phyloP scores from a whole-genome alignment of 2,888 invertebrate species.

The Cheilosia pagana region DNA sequence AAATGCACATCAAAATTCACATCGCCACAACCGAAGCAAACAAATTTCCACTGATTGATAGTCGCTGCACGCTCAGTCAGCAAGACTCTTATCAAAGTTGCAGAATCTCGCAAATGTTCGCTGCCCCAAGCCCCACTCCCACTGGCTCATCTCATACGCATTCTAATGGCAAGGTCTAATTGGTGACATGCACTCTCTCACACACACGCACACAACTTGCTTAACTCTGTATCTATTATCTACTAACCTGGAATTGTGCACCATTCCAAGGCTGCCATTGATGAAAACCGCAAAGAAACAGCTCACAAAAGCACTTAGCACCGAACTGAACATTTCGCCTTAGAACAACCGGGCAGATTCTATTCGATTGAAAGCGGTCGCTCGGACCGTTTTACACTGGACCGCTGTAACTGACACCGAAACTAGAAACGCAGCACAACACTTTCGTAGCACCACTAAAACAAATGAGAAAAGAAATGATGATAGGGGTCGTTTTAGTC shows the following conservation, averaged over 20 bases:
- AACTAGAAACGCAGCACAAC: conserved; percentile 14
- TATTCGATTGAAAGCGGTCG: conserved; percentile 37
- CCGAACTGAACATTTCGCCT: conserved; percentile 49
- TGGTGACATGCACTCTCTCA: conserved; percentile 11
- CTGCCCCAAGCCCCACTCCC: not conserved
- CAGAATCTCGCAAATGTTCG: conserved; percentile 32
- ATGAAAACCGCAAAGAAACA: conserved; percentile 63
- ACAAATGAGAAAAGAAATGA: conserved; percentile 5
- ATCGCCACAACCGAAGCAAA: conserved; percentile 43
- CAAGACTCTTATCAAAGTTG: conserved; percentile 46
- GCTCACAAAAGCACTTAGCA: conserved; percentile 66
- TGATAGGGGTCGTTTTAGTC: conserved; percentile 46
- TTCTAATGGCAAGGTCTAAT: conserved; percentile 47
- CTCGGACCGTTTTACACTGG: conserved; percentile 38
- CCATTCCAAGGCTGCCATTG: conserved; percentile 65
- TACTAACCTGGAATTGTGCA: conserved; percentile 70
- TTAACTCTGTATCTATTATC: conserved; percentile 41
- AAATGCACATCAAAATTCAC: conserved; percentile 21
- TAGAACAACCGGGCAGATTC: conserved; percentile 34
- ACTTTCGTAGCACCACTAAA: conserved; percentile 31
- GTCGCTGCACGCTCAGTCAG: conserved; percentile 44
- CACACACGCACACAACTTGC: conserved; percentile 8
- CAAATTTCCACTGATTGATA: conserved; percentile 58
- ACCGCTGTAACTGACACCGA: conserved; percentile 41
- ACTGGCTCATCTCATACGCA: conserved; percentile 1